Evolutionary conservation across 2,888 invertebrate genomes (phyloP).

Genomic region (Apamea monoglypha): DNA sequence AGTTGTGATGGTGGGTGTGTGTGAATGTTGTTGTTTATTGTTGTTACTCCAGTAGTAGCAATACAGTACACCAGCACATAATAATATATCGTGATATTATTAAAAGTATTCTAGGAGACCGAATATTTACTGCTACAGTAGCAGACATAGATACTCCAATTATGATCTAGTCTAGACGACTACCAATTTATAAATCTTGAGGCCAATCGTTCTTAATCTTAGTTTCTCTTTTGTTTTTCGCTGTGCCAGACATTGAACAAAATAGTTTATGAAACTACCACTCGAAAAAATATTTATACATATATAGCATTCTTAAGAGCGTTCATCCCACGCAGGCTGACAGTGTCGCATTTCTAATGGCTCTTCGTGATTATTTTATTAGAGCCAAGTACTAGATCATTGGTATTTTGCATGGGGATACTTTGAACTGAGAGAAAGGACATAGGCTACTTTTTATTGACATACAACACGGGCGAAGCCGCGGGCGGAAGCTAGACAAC

Average conservation of each 20-base stretch:
- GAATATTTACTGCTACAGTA: neutral
- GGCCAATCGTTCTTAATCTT: slow-evolving; percentile 4
- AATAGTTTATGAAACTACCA: too few species aligned
- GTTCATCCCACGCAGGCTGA: too few species aligned
- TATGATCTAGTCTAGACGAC: slow-evolving; percentile 29
- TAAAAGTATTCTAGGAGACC: neutral
- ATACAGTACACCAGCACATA: neutral
- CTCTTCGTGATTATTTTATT: too few species aligned
- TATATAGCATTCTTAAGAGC: too few species aligned
- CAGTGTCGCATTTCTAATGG: too few species aligned
- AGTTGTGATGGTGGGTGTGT: neutral
- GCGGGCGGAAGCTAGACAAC: too few species aligned
- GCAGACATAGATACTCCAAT: slow-evolving; percentile 9
- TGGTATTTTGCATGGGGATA: neutral
- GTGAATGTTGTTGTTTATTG: neutral
- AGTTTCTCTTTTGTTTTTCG: neutral
- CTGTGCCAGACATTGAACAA: neutral
- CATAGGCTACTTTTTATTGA: neutral
- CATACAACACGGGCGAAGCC: too few species aligned
- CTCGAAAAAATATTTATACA: too few species aligned
- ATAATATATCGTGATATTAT: neutral
- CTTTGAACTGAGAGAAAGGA: neutral
- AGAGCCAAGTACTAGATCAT: too few species aligned
- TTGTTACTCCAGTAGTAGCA: neutral
- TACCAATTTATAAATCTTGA: slow-evolving; percentile 7